A percentile compares a stretch with the other conserved stretches of the same genome.
These are phyloP conservation scores for Microcebus griseorufus DNA, from an alignment of 2,113 vertebrate genomes.

Conservation along the genomic window DNA sequence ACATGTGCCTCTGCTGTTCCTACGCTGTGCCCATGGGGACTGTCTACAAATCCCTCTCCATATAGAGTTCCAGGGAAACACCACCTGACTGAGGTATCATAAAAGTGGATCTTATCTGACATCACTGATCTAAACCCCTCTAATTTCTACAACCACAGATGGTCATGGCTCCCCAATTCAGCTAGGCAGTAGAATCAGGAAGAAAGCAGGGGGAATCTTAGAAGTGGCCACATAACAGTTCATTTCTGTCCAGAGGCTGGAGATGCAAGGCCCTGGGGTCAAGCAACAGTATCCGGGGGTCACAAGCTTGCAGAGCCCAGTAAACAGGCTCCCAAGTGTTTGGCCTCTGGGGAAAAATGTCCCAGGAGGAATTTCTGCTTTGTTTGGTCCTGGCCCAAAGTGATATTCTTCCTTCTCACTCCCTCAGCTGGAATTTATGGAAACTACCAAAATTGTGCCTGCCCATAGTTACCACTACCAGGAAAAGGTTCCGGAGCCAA, in stretches of 20 bases:
- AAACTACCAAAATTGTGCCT: conserved; percentile 23
- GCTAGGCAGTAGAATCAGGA: background rate
- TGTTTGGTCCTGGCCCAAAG: conserved; percentile 27
- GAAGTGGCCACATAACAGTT: background rate
- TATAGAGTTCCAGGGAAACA: background rate
- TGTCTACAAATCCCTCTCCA: background rate
- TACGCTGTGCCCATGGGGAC: background rate
- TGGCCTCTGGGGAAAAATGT: background rate
- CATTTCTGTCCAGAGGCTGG: background rate
- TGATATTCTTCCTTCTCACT: background rate
- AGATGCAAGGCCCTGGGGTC: background rate
- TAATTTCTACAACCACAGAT: background rate
- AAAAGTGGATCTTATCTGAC: background rate
- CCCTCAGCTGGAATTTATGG: background rate
- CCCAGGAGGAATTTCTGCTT: conserved; percentile 47
- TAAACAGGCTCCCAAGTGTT: conserved; percentile 2
- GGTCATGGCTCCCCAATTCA: background rate
- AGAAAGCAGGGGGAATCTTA: background rate
- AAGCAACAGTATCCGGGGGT: background rate
- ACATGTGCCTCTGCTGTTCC: background rate
- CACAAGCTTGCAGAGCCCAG: background rate
- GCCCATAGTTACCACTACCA: background rate
- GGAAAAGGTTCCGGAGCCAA: background rate
- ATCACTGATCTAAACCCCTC: background rate
- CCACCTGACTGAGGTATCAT: background rate